Base-by-base conservation (phyloP, 2,888 invertebrate species). In the Stenotaenia linearis region DNA sequence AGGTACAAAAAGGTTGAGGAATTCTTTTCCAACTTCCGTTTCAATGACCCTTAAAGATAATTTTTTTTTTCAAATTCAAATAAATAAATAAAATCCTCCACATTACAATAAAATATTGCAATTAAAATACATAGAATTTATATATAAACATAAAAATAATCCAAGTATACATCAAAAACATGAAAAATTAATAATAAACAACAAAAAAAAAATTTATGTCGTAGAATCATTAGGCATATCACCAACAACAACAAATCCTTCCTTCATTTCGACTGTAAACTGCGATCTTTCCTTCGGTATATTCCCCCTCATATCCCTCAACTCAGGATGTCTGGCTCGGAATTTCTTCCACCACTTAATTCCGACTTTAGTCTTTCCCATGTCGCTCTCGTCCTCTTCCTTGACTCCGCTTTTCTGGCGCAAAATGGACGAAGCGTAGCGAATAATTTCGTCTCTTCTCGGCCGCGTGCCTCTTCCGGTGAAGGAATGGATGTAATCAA, bases 301-400 rank as follows among this genome's bases (percentile, higher is more conserved):
- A 40, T 79, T 79, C 0, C 79, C 79, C 12, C 79, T 18, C 79
- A 79, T 79, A 25, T 79, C 79, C 15, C 79, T n/a, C 21, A 79
- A 75, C n/a, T 79, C 79, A 1, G 79, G 79, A 37, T 79, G 79
- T 12, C 79, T n/a, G 12, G 79, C 79, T 9, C 79, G 32, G 75
- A 79, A 79, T 37, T 79, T 79, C 40, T 79, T 79, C 79, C 79
- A 79, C 79, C 79, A 79, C 18, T 79, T 79, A 23, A 79, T 79
- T 18, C 79, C 79, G 15, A 79, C 79, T 79, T 79, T 79, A 4
- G 79, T 79, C 75, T 79, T 79, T 1, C 32, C 40, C 28, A 28
- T 35, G 10, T 56, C 69, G 12, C 15, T 40, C n/a, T 25, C 18
- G 12, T 78, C 78, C 3, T 78, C 78, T 25, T 37, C 56, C 15